Conservation (phyloP, 2,797 vertebrate genomes). For the Neoniphon sammara region DNA sequence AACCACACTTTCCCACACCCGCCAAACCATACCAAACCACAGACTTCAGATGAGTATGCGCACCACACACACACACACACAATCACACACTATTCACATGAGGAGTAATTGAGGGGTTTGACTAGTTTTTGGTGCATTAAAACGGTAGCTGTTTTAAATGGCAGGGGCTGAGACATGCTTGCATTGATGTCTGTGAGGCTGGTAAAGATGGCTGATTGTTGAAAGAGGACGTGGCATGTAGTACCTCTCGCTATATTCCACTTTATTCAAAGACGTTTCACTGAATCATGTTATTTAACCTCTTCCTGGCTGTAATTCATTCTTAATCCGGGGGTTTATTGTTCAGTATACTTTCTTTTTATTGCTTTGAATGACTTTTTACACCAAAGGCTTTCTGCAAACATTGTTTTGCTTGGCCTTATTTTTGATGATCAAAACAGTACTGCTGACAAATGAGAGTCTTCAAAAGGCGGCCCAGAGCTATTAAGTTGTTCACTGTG, state of each 20-base stretch:
- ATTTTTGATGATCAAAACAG: constrained; percentile 68
- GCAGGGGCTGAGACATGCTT: constrained; percentile 80
- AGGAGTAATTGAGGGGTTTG: constrained; percentile 83
- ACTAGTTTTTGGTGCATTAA: constrained; percentile 82
- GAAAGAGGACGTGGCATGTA: constrained; percentile 80
- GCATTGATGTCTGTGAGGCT: constrained; percentile 80
- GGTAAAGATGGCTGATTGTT: constrained; percentile 80
- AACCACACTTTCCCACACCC: constrained; percentile 83
- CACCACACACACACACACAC: constrained; percentile 27
- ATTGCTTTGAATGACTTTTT: constrained; percentile 49
- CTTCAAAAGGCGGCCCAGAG: constrained; percentile 46
- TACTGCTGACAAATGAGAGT: constrained; percentile 58
- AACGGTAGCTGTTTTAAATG: constrained; percentile 83
- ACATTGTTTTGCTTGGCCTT: constrained; percentile 63
- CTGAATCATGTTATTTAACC: constrained; percentile 65
- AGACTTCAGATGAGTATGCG: constrained; percentile 74
- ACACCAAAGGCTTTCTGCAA: constrained; percentile 63
- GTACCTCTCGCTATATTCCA: constrained; percentile 70
- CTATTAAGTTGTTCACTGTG: constrained; percentile 60
- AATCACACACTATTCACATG: constrained; percentile 69
- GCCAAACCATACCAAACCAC: constrained; percentile 81
- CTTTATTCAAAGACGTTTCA: constrained; percentile 67
- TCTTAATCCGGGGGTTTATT: constrained; percentile 68
- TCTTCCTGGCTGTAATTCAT: constrained; percentile 68
- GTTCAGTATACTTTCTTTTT: constrained; percentile 46